Conservation (phyloP, 2,797 vertebrate species). For the Gila robusta region DNA sequence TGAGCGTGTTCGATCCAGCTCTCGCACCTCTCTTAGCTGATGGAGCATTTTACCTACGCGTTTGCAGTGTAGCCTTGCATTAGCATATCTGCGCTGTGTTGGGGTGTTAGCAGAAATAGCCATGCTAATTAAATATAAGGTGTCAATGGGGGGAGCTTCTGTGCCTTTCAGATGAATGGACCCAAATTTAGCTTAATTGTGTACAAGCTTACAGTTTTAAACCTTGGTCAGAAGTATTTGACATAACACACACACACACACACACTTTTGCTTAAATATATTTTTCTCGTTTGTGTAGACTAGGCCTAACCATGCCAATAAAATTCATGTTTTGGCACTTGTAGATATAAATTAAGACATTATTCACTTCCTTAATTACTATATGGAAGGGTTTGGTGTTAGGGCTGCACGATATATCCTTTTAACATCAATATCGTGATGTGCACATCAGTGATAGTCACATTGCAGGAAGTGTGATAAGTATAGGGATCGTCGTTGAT, state of each 20-base stretch:
- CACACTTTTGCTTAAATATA: background rate
- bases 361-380: background rate
- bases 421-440: too few species aligned
- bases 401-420: too few species aligned
- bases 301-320: background rate
- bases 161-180: slow-evolving; percentile 18
- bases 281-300: background rate
- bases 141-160: slow-evolving; percentile 29
- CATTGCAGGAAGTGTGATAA: too few species aligned
- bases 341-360: background rate
- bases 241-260: background rate
- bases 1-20: slow-evolving; percentile 48
- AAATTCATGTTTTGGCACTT: background rate
- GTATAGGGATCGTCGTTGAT: too few species aligned
- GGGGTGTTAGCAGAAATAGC: slow-evolving; percentile 32
- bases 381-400: too few species aligned
- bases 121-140: slow-evolving; percentile 32
- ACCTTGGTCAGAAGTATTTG: background rate
- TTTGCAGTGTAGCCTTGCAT: slow-evolving; percentile 19
- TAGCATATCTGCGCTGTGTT: slow-evolving; percentile 26
- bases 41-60: slow-evolving; percentile 27
- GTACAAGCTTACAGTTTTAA: background rate
- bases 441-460: too few species aligned
- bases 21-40: slow-evolving; percentile 49
- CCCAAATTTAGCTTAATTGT: slow-evolving; percentile 16